A percentile compares a stretch with the other conserved stretches of the same genome.
These are phyloP conservation scores for Scaptomyza cyrtandrae DNA, from an alignment of 2,888 invertebrate species.

Conservation along the genomic window DNA sequence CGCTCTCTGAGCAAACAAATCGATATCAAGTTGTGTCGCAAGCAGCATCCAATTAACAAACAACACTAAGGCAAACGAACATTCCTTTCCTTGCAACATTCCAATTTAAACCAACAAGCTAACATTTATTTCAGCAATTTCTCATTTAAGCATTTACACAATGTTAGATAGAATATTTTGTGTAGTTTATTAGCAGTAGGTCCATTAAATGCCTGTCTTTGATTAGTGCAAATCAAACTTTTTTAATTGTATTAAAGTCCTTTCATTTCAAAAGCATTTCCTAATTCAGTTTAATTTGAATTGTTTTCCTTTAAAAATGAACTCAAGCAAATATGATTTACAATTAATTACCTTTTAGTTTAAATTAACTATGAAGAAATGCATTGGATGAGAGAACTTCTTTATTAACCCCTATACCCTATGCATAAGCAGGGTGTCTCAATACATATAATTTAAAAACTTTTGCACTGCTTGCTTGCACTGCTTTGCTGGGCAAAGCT, in stretches of 20 bases:
- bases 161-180: neutral
- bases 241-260: constrained; percentile 11
- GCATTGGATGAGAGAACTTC: neutral
- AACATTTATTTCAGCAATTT: neutral
- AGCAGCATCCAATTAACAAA: constrained; percentile 35
- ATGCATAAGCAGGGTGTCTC: neutral
- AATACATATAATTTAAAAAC: neutral
- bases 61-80: neutral
- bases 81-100: neutral
- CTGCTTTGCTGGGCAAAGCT: constrained; percentile 33
- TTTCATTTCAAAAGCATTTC: constrained; percentile 15
- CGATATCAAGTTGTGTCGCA: constrained; percentile 44
- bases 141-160: neutral
- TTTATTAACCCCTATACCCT: neutral
- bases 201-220: constrained; percentile 1
- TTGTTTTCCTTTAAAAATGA: neutral
- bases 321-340: constrained; percentile 1
- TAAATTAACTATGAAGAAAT: constrained; percentile 1
- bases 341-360: neutral
- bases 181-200: neutral
- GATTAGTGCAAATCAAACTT: neutral
- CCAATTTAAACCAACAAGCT: neutral
- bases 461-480: constrained; percentile 27
- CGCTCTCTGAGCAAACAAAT: constrained; percentile 24
- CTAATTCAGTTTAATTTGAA: neutral